Conservation (phyloP, 2,113 vertebrate genomes). For the Thunnus thynnus region DNA sequence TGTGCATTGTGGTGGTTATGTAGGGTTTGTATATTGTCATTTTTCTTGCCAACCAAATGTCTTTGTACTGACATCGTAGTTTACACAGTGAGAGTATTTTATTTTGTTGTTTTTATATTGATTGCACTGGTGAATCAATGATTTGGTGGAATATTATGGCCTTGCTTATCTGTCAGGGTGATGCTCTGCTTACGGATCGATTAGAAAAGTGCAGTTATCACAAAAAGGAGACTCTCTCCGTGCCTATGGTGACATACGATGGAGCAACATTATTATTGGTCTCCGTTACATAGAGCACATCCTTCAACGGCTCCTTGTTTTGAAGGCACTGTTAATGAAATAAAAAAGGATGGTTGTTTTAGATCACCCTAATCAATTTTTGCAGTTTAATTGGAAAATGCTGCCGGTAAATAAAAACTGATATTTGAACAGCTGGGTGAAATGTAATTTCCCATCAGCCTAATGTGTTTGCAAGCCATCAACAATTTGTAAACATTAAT, state of each 20-base stretch:
- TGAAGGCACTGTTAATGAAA: constrained; percentile 52
- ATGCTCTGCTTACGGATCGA: constrained; percentile 22
- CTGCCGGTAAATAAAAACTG: constrained; percentile 77
- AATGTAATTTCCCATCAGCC: constrained; percentile 81
- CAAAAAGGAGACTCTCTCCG: background rate
- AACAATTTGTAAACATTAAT: constrained; percentile 84
- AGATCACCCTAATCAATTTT: constrained; percentile 76
- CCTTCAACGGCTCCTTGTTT: constrained; percentile 36
- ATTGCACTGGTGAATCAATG: background rate
- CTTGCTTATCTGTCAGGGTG: constrained; percentile 24
- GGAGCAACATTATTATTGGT: constrained; percentile 10
- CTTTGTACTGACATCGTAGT: background rate
- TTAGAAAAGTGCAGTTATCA: constrained; percentile 26
- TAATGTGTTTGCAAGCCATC: constrained; percentile 82
- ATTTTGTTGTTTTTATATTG: background rate
- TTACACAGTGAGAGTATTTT: background rate
- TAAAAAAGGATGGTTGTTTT: constrained; percentile 66
- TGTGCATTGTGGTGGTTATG: background rate
- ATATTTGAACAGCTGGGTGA: constrained; percentile 82
- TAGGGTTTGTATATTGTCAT: background rate
- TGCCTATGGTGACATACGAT: background rate
- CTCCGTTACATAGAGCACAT: constrained; percentile 20
- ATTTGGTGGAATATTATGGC: constrained; percentile 2
- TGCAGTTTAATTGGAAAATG: constrained; percentile 80
- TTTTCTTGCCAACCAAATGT: background rate